Evolutionary conservation across 2,888 invertebrate genomes (phyloP), one percentile per base, ranked within the genome.

Genomic region (Stegophylla sp.): DNA sequence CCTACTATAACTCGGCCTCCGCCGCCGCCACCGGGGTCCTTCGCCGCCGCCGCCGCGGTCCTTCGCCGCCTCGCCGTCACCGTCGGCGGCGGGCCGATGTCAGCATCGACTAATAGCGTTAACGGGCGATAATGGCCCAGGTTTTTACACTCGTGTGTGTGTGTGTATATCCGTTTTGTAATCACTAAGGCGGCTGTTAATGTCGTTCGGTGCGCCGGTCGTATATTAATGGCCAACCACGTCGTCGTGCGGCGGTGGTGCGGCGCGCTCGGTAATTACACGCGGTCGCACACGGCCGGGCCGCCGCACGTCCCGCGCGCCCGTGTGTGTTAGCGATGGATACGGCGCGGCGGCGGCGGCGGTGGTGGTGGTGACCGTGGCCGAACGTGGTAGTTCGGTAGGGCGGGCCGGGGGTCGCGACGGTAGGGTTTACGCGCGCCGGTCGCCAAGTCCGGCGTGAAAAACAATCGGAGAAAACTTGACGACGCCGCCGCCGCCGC

Each of bases 121-220:
- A 61, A 69, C 71, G 34, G 79, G n/a, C 69, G 71, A 79, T 79
- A 79, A 79, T 79, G 71, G 71, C 69, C 41, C n/a, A 56, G 79
- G 79, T 79, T 79, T 79, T 79, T 79, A 71, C 79, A 69, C n/a
- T n/a, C n/a, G n/a, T n/a, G n/a, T n/a, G n/a, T n/a, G n/a, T n/a
- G n/a, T n/a, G n/a, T n/a, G n/a, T 71, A 61, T 79, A 79, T 69
- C 69, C 79, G 71, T 79, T 79, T 79, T 71, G 75, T 79, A 71
- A 79, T 79, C 79, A 71, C 69, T 59, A 59, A 69, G 59, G 77
- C 69, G 59, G 69, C 77, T 69, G 77, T 69, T 77, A 69, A 61
- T 59, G 77, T 77, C 71, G 79, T 79, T 79, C 69, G 48, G 69
- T 77, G 79, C 41, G 61, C 61, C 61, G 17, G 79, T 79, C 69